Base-by-base conservation (phyloP, 2,888 invertebrate species). In the Fragum sueziense region DNA sequence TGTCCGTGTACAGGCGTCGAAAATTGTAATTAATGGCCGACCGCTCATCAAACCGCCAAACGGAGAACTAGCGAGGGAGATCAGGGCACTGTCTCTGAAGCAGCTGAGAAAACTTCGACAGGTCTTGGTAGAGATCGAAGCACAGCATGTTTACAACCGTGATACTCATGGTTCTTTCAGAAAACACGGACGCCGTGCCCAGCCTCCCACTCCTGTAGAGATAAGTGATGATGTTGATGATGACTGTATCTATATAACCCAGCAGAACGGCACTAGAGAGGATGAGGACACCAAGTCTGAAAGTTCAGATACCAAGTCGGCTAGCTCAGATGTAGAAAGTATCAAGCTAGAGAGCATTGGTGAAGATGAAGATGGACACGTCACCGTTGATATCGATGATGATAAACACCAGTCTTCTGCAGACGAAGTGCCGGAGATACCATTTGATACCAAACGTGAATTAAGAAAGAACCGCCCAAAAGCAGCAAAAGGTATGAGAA, bases 401-500 rank as follows among this genome's bases (percentile, higher is more conserved):
- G 57, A 11, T 27, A 57, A 57, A 22, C n/a, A 9, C 4, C 20
- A 57, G 7, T 11, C 41, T 14, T 27, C 65, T 20, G 52, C 3
- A 1, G 52, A 69, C 20, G 67, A 34, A 17, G 29, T 20, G 9
- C 29, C 41, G 20, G 69, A 69, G 17, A 34, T 52, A 25, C 31
- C 31, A 17, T 33, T 37, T 22, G 34, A 31, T 9, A n/a, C 17
- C 14, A 70, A 70, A 33, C 25, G 54, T 7, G 20, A 33, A 0
- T 34, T 41, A 29, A 59, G 47, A 41, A 41, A 29, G 20, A 59
- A 59, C 17, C 57, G 71, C 41, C 71, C 71, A 6, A 59, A 59
- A 34, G 71, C 71, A 17, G 71, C 71, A 20, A 59, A 37, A 59
- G 71, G 71, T 20, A 41, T 27, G 41, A 22, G 71, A 22, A 22